phyloP scores from a whole-genome alignment of 2,797 vertebrate genomes.

The Sebastes cheni region DNA sequence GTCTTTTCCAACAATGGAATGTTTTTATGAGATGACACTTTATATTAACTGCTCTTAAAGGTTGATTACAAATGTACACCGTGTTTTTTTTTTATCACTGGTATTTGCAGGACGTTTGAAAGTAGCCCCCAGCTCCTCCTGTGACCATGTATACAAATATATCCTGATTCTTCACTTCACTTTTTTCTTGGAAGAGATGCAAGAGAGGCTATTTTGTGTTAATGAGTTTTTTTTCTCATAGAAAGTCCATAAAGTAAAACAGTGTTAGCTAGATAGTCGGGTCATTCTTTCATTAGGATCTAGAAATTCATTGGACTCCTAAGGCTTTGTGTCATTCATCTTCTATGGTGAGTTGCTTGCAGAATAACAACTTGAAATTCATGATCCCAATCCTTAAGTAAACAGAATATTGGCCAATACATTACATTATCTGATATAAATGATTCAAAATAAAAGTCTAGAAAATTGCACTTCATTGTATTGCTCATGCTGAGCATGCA shows the following conservation, averaged over 20 bases:
- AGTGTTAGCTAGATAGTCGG: background rate
- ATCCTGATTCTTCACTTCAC: background rate
- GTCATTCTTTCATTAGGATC: background rate
- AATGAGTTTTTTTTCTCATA: background rate
- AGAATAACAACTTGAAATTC: background rate
- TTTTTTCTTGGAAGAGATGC: background rate
- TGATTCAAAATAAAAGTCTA: background rate
- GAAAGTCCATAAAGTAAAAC: background rate
- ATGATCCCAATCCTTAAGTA: background rate
- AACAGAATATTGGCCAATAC: background rate
- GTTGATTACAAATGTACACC: background rate
- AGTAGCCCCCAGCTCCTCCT: background rate
- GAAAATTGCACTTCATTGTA: background rate
- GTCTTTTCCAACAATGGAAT: conserved; percentile 4
- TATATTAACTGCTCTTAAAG: conserved; percentile 10
- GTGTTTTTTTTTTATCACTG: background rate
- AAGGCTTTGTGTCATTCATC: background rate
- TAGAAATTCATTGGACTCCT: background rate
- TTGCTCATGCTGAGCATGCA: background rate
- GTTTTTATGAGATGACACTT: conserved; percentile 25
- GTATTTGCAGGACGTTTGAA: conserved; percentile 12
- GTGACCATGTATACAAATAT: background rate
- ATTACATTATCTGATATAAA: background rate
- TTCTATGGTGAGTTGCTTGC: background rate
- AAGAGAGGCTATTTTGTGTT: background rate